A percentile compares a stretch with the other conserved stretches of the same genome.
Evolutionary conservation across 2,113 vertebrate genomes (phyloP).

Genomic region (Otolemur garnettii): DNA sequence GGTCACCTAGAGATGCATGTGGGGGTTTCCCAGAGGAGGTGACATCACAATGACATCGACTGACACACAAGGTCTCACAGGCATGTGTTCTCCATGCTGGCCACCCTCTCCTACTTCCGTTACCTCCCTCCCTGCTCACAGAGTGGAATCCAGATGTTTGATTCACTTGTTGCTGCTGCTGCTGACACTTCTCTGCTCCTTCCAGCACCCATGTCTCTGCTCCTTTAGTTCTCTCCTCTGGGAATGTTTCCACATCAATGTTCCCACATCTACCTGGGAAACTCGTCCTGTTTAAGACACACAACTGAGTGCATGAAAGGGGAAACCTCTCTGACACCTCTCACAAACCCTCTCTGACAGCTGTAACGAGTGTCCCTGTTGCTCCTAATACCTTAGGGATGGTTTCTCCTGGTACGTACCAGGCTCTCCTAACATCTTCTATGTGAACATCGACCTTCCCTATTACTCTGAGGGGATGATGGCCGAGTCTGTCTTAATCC

Average conservation of each 20-base stretch:
- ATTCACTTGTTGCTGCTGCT: background rate
- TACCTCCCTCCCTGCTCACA: background rate
- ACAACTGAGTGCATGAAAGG: background rate
- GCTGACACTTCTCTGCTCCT: no score
- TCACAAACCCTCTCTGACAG: background rate
- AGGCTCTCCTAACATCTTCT: background rate
- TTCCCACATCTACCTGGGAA: background rate
- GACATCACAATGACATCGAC: background rate
- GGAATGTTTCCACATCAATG: background rate
- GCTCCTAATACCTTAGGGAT: background rate
- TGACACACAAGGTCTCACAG: background rate
- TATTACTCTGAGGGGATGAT: background rate
- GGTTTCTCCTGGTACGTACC: background rate
- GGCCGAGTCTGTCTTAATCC: background rate
- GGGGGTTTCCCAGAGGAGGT: background rate
- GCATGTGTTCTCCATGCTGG: background rate
- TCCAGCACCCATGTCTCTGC: background rate
- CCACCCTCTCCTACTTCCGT: background rate
- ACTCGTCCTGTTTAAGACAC: background rate
- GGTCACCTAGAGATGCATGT: background rate
- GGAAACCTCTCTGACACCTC: background rate
- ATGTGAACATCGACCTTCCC: background rate
- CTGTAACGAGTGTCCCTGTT: background rate
- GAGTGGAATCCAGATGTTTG: background rate
- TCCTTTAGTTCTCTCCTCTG: background rate